phyloP scores from a whole-genome alignment of 2,113 vertebrate genomes.

The Holacanthus passer region DNA sequence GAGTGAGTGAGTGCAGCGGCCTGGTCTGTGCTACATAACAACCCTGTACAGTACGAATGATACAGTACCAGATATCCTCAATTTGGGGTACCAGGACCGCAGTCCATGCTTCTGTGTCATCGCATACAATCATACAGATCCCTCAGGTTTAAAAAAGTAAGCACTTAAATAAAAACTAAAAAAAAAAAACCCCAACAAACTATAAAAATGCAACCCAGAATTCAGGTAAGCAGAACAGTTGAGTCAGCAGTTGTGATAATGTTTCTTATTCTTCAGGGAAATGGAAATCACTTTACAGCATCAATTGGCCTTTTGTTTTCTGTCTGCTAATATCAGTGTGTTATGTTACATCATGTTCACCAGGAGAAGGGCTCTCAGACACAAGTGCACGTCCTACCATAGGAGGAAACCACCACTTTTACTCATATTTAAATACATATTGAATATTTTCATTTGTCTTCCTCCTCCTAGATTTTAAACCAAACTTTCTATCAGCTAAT shows the following conservation, averaged over 20 bases:
- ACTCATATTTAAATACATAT: constrained; percentile 73
- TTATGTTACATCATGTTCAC: constrained; percentile 64
- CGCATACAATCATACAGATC: constrained; percentile 41
- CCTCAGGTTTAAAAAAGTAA: constrained; percentile 46
- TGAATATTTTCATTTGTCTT: constrained; percentile 55
- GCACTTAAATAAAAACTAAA: constrained; percentile 35
- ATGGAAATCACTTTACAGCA: constrained; percentile 53
- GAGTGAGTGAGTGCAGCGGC: constrained; percentile 43
- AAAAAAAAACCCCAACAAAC: constrained; percentile 21
- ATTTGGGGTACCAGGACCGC: constrained; percentile 6
- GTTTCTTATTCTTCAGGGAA: constrained; percentile 59
- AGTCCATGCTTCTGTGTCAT: constrained; percentile 25
- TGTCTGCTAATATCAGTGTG: constrained; percentile 50
- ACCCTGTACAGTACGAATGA: constrained; percentile 58
- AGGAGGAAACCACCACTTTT: constrained; percentile 97
- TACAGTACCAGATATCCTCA: constrained; percentile 39
- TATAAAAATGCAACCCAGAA: constrained; percentile 63
- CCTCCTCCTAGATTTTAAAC: constrained; percentile 48
- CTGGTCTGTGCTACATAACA: constrained; percentile 75
- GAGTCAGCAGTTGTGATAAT: constrained; percentile 64
- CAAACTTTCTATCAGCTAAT: constrained; percentile 54
- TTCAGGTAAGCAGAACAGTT: constrained; percentile 66
- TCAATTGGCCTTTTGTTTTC: constrained; percentile 56
- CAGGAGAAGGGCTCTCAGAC: constrained; percentile 74
- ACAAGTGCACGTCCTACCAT: constrained; percentile 95